phyloP scores from a whole-genome alignment of 2,888 invertebrate genomes.

The Eupeodes luniger region DNA sequence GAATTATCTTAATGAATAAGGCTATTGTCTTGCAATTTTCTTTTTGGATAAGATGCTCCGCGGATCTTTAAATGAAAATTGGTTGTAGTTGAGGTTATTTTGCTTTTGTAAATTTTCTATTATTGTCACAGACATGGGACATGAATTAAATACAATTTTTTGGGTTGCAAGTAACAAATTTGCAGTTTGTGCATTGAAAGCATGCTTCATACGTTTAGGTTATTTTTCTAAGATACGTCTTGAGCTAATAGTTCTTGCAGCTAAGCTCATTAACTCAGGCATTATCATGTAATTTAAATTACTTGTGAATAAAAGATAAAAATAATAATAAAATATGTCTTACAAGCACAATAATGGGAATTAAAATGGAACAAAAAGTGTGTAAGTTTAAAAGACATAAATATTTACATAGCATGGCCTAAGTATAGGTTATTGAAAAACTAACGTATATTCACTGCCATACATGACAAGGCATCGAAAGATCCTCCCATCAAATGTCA shows the following conservation, averaged over 20 bases:
- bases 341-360: no score
- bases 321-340: background rate
- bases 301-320: background rate
- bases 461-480: no score
- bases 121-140: background rate
- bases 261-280: background rate
- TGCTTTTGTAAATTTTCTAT: no score
- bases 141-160: background rate
- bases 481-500: no score
- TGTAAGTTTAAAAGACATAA: no score
- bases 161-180: background rate
- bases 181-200: background rate
- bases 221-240: no score
- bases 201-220: no score
- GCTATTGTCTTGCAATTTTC: background rate
- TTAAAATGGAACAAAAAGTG: no score
- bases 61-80: background rate
- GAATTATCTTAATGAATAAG: constrained; percentile 19
- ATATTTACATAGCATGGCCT: no score
- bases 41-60: background rate
- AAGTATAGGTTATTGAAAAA: no score
- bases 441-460: no score
- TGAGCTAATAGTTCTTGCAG: background rate
- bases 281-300: background rate
- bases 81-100: background rate